A percentile compares a stretch with the other conserved stretches of the same genome.
phyloP scores from a whole-genome alignment of 2,113 vertebrate genomes.

The Trogon melanurus region DNA sequence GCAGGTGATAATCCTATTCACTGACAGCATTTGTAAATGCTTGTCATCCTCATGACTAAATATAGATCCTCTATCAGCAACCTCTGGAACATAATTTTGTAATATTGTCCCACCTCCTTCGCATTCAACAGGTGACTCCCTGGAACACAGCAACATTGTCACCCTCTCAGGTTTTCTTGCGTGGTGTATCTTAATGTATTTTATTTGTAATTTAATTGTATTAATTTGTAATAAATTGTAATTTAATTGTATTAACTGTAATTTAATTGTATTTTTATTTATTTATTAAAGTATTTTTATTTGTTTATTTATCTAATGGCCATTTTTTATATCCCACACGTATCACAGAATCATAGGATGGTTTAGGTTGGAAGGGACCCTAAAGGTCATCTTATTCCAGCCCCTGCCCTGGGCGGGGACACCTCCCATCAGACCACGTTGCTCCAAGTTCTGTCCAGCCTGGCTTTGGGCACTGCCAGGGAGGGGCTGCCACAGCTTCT shows the following conservation, averaged over 20 bases:
- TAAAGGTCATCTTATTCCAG: no score
- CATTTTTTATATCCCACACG: neutral
- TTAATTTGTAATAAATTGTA: no score
- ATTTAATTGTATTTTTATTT: no score
- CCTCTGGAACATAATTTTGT: neutral
- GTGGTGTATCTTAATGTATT: neutral
- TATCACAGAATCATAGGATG: neutral
- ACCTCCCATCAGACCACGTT: no score
- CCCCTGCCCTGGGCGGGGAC: no score
- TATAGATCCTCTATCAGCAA: neutral
- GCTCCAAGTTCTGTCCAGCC: no score
- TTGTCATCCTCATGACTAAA: neutral
- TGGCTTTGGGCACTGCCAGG: no score
- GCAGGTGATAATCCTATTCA: neutral
- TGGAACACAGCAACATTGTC: neutral
- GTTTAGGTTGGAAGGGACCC: no score
- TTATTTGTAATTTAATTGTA: neutral
- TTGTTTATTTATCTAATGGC: neutral
- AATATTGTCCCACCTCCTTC: neutral
- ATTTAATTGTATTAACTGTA: no score
- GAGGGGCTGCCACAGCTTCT: no score
- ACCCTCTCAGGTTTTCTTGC: neutral
- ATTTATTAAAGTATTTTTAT: neutral
- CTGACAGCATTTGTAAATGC: neutral
- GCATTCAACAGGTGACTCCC: neutral